Conservation (phyloP, 2,888 invertebrate genomes). For the Mythimna vitellina region DNA sequence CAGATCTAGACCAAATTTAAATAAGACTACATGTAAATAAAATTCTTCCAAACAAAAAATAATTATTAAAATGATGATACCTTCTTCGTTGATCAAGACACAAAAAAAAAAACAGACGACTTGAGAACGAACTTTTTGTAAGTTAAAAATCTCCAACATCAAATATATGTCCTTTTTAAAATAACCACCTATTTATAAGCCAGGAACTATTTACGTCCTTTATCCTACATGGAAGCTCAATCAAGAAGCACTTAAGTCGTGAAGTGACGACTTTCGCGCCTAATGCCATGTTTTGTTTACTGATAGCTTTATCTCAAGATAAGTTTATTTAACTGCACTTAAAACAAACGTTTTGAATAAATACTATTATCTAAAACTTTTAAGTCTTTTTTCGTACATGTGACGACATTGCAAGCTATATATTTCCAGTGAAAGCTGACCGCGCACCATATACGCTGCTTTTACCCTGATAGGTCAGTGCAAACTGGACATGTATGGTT, state of each 20-base stretch:
- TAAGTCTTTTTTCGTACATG: conserved; percentile 25
- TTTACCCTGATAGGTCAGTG: not conserved
- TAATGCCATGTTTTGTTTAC: conserved; percentile 63
- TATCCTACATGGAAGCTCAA: conserved; percentile 63
- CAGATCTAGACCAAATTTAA: too few relatives aligned
- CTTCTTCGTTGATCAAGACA: too few relatives aligned
- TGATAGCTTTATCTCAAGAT: conserved; percentile 63
- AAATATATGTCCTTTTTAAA: not conserved
- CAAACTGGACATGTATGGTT: not conserved
- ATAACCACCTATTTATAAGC: conserved; percentile 30
- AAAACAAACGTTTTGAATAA: conserved; percentile 54
- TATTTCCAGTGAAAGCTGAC: not conserved
- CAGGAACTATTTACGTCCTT: conserved; percentile 45
- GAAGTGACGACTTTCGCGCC: conserved; percentile 54
- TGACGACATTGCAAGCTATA: not conserved
- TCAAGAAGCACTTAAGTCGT: conserved; percentile 61
- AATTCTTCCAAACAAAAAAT: too few relatives aligned
- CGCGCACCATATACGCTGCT: not conserved
- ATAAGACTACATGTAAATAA: too few relatives aligned
- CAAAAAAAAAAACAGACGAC: too few relatives aligned
- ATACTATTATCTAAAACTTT: conserved; percentile 59
- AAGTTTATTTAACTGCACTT: conserved; percentile 61
- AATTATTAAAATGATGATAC: too few relatives aligned
- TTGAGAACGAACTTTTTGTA: too few relatives aligned
- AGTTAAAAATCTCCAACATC: not conserved